Evolutionary conservation across 2,113 vertebrate genomes (phyloP).

Genomic region (Cottus gobio): DNA sequence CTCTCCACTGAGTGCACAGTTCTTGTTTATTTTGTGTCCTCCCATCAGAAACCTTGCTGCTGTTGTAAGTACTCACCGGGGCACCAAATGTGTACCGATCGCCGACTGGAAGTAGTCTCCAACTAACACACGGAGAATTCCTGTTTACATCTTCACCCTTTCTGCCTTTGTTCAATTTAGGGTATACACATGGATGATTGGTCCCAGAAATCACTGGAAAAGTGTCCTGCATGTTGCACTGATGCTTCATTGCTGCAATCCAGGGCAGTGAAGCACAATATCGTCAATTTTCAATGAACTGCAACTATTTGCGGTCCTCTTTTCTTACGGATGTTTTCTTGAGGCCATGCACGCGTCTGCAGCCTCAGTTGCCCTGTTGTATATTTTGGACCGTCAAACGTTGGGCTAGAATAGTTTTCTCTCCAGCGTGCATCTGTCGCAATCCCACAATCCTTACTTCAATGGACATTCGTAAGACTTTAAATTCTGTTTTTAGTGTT

Average conservation of each 20-base stretch:
- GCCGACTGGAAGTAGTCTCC: too few relatives aligned
- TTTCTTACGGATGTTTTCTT: constrained; percentile 41
- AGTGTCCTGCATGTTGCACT: constrained; percentile 7
- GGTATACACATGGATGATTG: background rate
- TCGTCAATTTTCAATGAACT: constrained; percentile 10
- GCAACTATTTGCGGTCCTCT: background rate
- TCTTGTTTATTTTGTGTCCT: background rate
- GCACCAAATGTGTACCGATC: background rate
- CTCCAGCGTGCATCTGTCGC: constrained; percentile 22
- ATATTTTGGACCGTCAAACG: constrained; percentile 9
- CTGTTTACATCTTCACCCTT: background rate
- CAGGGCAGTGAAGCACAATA: background rate
- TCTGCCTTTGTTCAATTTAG: constrained; percentile 4
- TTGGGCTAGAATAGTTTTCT: constrained; percentile 19
- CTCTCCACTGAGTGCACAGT: too few relatives aligned
- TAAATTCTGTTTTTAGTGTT: background rate
- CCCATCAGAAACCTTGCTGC: background rate
- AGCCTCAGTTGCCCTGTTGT: constrained; percentile 34
- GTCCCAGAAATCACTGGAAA: background rate
- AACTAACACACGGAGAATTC: background rate
- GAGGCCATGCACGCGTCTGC: constrained; percentile 27
- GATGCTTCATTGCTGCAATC: constrained; percentile 3
- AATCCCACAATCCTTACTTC: background rate
- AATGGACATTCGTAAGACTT: background rate
- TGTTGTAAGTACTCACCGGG: background rate